Conservation (phyloP, 2,113 vertebrate genomes). For the Polypterus bichir region DNA sequence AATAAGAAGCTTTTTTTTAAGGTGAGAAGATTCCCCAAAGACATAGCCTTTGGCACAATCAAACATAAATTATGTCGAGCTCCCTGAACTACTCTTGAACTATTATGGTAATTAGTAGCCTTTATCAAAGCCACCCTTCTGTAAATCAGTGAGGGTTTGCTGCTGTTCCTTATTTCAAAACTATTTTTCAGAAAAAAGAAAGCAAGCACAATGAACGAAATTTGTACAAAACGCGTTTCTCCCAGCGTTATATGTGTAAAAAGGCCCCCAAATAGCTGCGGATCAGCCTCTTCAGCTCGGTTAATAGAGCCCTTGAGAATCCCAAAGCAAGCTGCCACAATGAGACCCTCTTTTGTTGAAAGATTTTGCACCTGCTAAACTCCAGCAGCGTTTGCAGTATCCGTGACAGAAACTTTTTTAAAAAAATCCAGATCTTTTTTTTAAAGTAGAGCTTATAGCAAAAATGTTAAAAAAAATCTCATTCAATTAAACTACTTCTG, state of each 20-base stretch:
- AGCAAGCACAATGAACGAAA: conserved; percentile 6
- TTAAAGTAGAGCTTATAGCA: no score
- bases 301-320: conserved; percentile 38
- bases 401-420: conserved; percentile 18
- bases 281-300: conserved; percentile 26
- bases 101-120: background rate
- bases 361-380: conserved; percentile 43
- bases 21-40: no score
- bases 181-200: no score
- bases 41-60: background rate
- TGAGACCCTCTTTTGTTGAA: conserved; percentile 23
- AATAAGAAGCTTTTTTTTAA: no score
- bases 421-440: no score
- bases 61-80: background rate
- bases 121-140: background rate
- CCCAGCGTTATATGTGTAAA: conserved; percentile 23
- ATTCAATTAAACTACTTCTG: no score
- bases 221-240: conserved; percentile 28
- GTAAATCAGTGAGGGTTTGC: no score
- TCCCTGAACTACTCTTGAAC: background rate
- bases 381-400: conserved; percentile 19
- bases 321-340: conserved; percentile 31
- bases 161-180: no score
- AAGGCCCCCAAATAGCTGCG: conserved; percentile 21
- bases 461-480: no score